Percentiles rank a stretch among this genome's conserved stretches.
phyloP scores from a whole-genome alignment of 2,797 vertebrate genomes.

The Falco cherrug region DNA sequence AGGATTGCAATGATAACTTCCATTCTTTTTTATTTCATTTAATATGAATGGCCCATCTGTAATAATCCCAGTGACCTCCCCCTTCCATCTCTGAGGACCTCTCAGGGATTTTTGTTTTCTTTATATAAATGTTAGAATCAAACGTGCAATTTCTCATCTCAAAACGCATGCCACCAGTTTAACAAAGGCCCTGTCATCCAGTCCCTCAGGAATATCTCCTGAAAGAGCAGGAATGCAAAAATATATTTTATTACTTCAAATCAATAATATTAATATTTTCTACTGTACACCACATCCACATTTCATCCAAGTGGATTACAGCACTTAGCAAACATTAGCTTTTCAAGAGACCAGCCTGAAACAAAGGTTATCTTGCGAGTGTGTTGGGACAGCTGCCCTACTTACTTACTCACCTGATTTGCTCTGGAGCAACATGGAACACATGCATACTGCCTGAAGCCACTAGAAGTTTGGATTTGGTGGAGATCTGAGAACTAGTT shows the following conservation, averaged over 20 bases:
- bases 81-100: not conserved
- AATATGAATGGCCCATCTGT: not conserved
- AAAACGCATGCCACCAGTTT: slow-evolving; percentile 44
- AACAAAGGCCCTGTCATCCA: slow-evolving; percentile 45
- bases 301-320: not conserved
- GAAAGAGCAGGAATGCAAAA: slow-evolving; percentile 37
- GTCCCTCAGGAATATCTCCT: slow-evolving; percentile 6
- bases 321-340: not conserved
- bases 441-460: not conserved
- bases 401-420: not conserved
- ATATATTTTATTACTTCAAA: slow-evolving; percentile 38
- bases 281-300: not conserved
- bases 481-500: not conserved
- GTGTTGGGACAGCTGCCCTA: not conserved
- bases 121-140: slow-evolving; percentile 12
- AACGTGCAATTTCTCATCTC: slow-evolving; percentile 18
- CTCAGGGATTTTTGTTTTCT: slow-evolving; percentile 30
- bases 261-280: slow-evolving; percentile 4
- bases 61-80: slow-evolving; percentile 1
- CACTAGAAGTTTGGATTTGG: not conserved
- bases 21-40: slow-evolving; percentile 3
- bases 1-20: not conserved
- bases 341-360: not conserved
- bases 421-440: not conserved
- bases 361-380: not conserved